Base-by-base conservation (phyloP, 37 sponge, comb jelly and placozoan species). In the Hormiphora californensis region DNA sequence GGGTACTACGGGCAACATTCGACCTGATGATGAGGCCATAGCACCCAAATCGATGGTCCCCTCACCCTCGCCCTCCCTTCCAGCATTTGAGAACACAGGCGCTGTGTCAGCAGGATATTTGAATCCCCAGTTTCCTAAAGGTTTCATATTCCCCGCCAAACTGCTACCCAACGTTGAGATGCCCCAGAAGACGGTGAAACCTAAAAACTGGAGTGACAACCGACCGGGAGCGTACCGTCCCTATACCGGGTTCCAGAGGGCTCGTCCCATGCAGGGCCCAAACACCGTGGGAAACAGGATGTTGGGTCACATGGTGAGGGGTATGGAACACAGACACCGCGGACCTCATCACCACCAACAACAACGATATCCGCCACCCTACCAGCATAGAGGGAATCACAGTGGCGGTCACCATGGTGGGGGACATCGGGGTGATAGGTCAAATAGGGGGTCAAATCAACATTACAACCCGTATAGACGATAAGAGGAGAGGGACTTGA, bases 121-220 rank as follows among this genome's bases (percentile, higher is more conserved):
- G 55, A 92, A 95, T 65, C 96, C 93, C 23, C 40, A 86, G 27
- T 93, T 89, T 32, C 88, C 86, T 62, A 35, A 63, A 0, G 91
- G 86, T n/a, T 86, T 90, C 55, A 46, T 93, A 0, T 95, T 88
- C 85, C 85, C 90, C 39, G 89, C 93, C 57, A 90, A 54, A 37
- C 85, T 93, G 5, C 87, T 95, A 0, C 81, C 81, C 35, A 73
- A 73, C 25, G 81, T 73, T 25, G 43, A 19, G 0, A 32, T 73
- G 39, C 81, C 81, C 43, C 22, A 39, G 5, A 73, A 73, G 49
- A 73, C 46, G 1, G 49, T 73, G 49, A 73, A 73, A 73, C 81
- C 81, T 12, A 73, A 73, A 30, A 51, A 73, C 22, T 73, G 81
- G 81, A 73, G 43, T 40, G 81, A 73, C 22, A 73, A 73, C 31